phyloP scores from a whole-genome alignment of 2,113 vertebrate genomes.

The Syrmaticus mikado region DNA sequence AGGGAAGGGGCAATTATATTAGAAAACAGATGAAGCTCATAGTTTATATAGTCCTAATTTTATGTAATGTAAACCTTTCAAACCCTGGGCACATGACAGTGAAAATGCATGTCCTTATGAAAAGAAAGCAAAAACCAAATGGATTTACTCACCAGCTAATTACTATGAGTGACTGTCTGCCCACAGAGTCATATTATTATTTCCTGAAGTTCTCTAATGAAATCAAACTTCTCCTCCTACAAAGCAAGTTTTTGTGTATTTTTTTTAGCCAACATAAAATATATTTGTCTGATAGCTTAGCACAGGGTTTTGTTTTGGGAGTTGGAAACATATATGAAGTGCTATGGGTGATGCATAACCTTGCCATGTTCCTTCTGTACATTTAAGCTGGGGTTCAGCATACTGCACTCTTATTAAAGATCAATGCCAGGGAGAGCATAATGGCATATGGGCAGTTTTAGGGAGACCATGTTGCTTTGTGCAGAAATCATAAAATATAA shows the following conservation, averaged over 20 bases:
- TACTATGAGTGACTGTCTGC: constrained; percentile 64
- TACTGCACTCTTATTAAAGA: not conserved
- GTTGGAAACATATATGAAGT: constrained; percentile 40
- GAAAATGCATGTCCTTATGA: constrained; percentile 74
- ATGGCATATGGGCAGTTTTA: constrained; percentile 51
- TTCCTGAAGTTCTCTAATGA: constrained; percentile 66
- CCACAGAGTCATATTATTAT: constrained; percentile 52
- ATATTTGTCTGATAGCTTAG: constrained; percentile 34
- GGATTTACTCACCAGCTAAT: constrained; percentile 81
- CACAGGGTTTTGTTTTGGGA: constrained; percentile 50
- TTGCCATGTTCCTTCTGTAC: constrained; percentile 5
- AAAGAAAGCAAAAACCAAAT: constrained; percentile 74
- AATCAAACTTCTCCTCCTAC: constrained; percentile 57
- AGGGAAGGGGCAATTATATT: constrained; percentile 68
- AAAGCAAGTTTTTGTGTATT: constrained; percentile 53
- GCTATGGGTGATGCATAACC: not conserved
- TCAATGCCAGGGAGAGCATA: constrained; percentile 32
- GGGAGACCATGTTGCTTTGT: constrained; percentile 8
- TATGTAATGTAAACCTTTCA: constrained; percentile 83
- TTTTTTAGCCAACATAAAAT: constrained; percentile 51
- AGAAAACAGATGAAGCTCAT: constrained; percentile 76
- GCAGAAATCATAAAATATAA: constrained; percentile 41
- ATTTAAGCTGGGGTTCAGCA: not conserved
- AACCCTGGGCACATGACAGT: constrained; percentile 68
- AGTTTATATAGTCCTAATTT: constrained; percentile 82